Evolutionary conservation across 2,888 invertebrate genomes (phyloP).

Genomic region (Acrocyrtus sp.): DNA sequence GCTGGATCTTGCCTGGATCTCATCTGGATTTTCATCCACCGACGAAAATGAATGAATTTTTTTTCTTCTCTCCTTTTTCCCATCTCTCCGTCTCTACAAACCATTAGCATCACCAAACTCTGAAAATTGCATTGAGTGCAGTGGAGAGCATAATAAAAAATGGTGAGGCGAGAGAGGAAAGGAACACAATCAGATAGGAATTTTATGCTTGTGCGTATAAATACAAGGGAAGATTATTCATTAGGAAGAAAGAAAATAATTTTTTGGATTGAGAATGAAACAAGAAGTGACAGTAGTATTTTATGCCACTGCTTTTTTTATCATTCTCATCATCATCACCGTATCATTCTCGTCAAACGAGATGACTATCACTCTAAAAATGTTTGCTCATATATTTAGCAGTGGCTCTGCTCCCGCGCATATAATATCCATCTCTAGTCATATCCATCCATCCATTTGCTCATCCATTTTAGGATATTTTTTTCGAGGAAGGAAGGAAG

Average conservation of each 20-base stretch:
- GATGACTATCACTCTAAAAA: conserved; percentile 43
- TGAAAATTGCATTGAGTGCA: conserved; percentile 6
- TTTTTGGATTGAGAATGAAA: conserved; percentile 13
- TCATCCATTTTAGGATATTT: conserved; percentile 47
- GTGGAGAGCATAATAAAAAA: conserved; percentile 2
- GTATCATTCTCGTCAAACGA: conserved; percentile 26
- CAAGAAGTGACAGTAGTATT: conserved; percentile 24
- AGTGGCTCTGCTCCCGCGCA: conserved; percentile 14
- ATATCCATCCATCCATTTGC: conserved; percentile 24
- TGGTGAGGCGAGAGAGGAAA: background rate
- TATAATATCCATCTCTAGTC: conserved; percentile 14
- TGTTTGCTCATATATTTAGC: conserved; percentile 3
- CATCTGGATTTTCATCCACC: conserved; percentile 39
- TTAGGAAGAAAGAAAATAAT: conserved; percentile 18
- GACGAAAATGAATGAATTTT: conserved; percentile 10
- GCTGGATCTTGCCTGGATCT: conserved; percentile 43
- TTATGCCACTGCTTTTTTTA: conserved; percentile 13
- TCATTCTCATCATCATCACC: conserved; percentile 11
- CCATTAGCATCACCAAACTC: too few relatives aligned
- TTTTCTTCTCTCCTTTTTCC: background rate
- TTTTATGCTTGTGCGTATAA: conserved; percentile 7
- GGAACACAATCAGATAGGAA: conserved; percentile 31
- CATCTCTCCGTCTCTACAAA: background rate
- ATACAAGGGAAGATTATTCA: conserved; percentile 44
- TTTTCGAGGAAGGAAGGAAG: conserved; percentile 11